phyloP scores from a whole-genome alignment of 2,888 invertebrate species.

The Crioceris asparagi region DNA sequence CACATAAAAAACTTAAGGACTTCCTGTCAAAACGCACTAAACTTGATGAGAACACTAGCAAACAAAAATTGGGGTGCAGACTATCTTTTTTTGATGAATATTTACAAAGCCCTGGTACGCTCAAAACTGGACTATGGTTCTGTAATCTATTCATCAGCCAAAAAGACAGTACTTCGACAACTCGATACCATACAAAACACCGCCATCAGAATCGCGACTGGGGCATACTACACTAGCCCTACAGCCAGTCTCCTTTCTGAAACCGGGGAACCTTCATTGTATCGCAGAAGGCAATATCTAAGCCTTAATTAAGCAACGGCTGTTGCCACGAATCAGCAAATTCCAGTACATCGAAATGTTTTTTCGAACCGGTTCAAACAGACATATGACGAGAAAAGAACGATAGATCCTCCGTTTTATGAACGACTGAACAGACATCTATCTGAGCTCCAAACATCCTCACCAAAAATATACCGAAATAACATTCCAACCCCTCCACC shows the following conservation, averaged over 20 bases:
- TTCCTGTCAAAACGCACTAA: not conserved
- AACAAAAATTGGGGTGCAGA: slow-evolving; percentile 2
- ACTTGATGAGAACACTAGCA: not conserved
- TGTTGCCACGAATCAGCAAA: no score
- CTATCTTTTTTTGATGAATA: not conserved
- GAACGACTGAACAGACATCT: no score
- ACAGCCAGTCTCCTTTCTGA: not conserved
- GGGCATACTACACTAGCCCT: not conserved
- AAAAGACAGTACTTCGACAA: no score
- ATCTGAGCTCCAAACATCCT: no score
- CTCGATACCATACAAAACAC: no score
- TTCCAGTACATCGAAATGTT: no score
- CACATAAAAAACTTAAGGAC: slow-evolving; percentile 1
- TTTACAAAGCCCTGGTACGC: not conserved
- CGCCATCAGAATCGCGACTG: no score
- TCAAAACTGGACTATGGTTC: slow-evolving; percentile 2
- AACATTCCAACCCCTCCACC: slow-evolving; percentile 1
- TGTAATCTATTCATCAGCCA: slow-evolving; percentile 6
- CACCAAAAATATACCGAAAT: not conserved
- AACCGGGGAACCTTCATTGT: not conserved
- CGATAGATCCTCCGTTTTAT: not conserved
- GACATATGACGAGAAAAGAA: not conserved
- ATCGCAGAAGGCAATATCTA: not conserved
- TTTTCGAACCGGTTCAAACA: not conserved
- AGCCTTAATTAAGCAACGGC: no score